phyloP scores from a whole-genome alignment of 2,888 invertebrate species.

The Andrena bucephala region DNA sequence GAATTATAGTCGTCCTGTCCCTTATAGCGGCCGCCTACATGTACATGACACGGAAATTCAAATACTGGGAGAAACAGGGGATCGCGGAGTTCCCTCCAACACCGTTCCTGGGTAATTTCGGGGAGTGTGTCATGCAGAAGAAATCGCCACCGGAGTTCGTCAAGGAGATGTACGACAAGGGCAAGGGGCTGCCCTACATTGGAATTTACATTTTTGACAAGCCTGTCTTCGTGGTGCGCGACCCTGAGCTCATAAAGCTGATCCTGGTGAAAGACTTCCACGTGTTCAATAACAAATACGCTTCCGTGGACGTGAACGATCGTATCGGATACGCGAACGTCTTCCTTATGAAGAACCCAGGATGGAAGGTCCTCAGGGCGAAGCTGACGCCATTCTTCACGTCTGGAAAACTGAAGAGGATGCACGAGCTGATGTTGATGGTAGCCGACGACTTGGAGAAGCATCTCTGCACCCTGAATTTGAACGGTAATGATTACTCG shows the following conservation, averaged over 20 bases:
- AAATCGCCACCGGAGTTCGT: conserved; percentile 80
- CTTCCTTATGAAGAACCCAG: conserved; percentile 84
- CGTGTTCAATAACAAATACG: conserved; percentile 82
- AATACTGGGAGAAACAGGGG: conserved; percentile 82
- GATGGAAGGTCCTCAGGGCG: conserved; percentile 84
- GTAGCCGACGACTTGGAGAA: conserved; percentile 71
- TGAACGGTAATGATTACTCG: conserved; percentile 67
- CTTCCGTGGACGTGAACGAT: conserved; percentile 80
- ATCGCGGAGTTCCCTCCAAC: conserved; percentile 82
- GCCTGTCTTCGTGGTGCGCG: conserved; percentile 84
- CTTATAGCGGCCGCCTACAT: conserved; percentile 68
- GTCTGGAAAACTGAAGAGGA: conserved; percentile 77
- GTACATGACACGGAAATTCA: conserved; percentile 77
- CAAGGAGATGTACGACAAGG: conserved; percentile 81
- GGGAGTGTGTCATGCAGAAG: conserved; percentile 77
- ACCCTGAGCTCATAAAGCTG: conserved; percentile 85
- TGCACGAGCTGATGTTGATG: conserved; percentile 76
- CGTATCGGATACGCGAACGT: conserved; percentile 83
- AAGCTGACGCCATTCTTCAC: conserved; percentile 86
- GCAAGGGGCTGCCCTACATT: conserved; percentile 78
- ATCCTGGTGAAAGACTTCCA: conserved; percentile 85
- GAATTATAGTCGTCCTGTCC: conserved; percentile 60
- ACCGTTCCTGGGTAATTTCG: conserved; percentile 84
- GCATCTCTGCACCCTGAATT: conserved; percentile 60
- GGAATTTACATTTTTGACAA: conserved; percentile 84